Conservation (phyloP, 2,888 invertebrate genomes). For the Agonopterix arenella region DNA sequence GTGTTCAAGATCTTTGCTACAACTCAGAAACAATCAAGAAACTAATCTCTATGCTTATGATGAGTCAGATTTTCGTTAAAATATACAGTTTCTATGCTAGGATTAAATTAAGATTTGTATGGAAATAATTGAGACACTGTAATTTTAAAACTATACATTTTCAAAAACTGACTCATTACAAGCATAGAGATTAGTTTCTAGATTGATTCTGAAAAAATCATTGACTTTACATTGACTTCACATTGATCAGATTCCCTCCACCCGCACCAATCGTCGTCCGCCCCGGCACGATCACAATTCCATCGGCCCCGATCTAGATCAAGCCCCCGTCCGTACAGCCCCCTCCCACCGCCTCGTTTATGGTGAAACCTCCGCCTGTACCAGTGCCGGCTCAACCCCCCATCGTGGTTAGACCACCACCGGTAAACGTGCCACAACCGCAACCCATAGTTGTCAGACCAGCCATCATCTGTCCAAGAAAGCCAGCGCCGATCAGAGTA, state of each 20-base stretch:
- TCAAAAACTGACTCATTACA: too few species aligned
- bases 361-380: slow-evolving; percentile 37
- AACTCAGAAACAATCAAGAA: too few species aligned
- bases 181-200: too few species aligned
- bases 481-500: slow-evolving; percentile 39
- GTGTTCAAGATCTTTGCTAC: too few species aligned
- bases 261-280: slow-evolving; percentile 42
- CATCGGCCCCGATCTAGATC: slow-evolving; percentile 41
- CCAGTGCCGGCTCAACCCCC: slow-evolving; percentile 37
- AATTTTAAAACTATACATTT: too few species aligned
- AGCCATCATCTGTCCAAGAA: slow-evolving; percentile 36
- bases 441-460: slow-evolving; percentile 43
- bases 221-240: too few species aligned
- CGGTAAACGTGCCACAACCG: slow-evolving; percentile 37
- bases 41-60: too few species aligned
- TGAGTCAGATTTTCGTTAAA: too few species aligned
- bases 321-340: slow-evolving; percentile 44
- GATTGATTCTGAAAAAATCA: too few species aligned
- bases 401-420: slow-evolving; percentile 40
- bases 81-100: too few species aligned
- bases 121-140: too few species aligned
- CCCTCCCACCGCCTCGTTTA: slow-evolving; percentile 36
- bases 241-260: slow-evolving; percentile 39
- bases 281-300: slow-evolving; percentile 35
- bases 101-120: too few species aligned